Conservation (phyloP, 1,140 invertebrate genomes). For the Drosophila carrolli region DNA sequence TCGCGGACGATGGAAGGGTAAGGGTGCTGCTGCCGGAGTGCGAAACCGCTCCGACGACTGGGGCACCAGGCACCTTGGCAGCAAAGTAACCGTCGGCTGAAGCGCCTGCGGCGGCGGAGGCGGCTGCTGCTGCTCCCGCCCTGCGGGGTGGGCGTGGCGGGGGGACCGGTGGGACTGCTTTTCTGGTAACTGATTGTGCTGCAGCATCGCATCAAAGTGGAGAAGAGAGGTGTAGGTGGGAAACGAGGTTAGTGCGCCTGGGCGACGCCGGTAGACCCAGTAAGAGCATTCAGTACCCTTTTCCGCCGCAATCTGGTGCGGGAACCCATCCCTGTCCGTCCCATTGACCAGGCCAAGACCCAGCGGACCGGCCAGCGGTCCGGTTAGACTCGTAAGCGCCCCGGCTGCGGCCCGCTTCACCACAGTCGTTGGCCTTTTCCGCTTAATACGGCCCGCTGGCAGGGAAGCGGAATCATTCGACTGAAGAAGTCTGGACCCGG, state of each 20-base stretch:
- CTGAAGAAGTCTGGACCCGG: no score
- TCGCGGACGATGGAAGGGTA: neutral
- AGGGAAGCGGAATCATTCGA: neutral
- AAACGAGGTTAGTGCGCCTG: constrained; percentile 54
- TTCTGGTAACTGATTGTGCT: constrained; percentile 21
- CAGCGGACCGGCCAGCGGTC: neutral
- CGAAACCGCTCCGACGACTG: neutral
- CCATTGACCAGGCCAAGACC: constrained; percentile 21
- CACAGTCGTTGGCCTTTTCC: neutral
- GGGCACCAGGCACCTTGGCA: constrained; percentile 31
- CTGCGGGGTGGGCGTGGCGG: constrained; percentile 22
- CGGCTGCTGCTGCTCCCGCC: constrained; percentile 1
- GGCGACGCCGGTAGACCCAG: constrained; percentile 28
- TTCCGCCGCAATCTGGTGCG: constrained; percentile 4
- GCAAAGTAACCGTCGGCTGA: constrained; percentile 6
- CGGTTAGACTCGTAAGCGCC: constrained; percentile 1
- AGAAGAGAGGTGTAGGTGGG: constrained; percentile 44
- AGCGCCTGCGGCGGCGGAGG: neutral
- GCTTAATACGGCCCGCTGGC: neutral
- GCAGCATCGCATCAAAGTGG: constrained; percentile 16
- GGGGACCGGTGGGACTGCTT: neutral
- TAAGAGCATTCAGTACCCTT: constrained; percentile 56
- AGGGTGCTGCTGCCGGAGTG: neutral
- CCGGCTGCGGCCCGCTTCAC: constrained; percentile 3
- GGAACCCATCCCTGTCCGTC: constrained; percentile 3